Base-by-base conservation (phyloP, 1,140 invertebrate species). In the Pseudomyrmex gracilis region DNA sequence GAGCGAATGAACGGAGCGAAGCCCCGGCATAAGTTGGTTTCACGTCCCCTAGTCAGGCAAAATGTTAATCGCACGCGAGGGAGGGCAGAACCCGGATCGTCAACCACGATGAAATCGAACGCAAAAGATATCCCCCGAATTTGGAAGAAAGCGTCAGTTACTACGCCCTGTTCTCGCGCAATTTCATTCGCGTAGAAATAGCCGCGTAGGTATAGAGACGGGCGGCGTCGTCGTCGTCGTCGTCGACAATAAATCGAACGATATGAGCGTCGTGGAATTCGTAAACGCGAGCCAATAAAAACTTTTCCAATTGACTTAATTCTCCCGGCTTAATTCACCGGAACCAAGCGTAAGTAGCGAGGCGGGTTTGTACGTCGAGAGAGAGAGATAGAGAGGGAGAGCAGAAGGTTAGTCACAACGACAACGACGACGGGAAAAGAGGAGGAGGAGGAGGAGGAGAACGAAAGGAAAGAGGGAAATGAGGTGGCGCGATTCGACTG, bases 261-360 rank as follows among this genome's bases (percentile, higher is more conserved):
- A 87, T 85, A 90, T 89, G 84, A 82, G 47, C 82, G 67, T 88
- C 82, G 53, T 87, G 80, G 83, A 89, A 90, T 91, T 91, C 85
- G 84, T 90, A 90, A 91, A 91, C 90, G 89, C 51, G 45, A 78
- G 53, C 74, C 90, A 90, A 91, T 91, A 91, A 91, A 90, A 91
- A 91, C 90, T 91, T 91, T 91, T 91, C 90, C 90, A 91, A 91
- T 91, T 89, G 90, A 90, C 90, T 90, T 34, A 34, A 34, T 34
- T 91, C 82, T 87, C 82, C 71, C 22, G 58, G 84, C 85, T 91
- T 91, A 91, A 91, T 91, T 91, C 82, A 90, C 58, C 78, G 85
- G 82, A 90, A 87, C 77, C 83, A 47, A 87, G 76, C 77, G 83
- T 90, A 90, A 91, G 90, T 87, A 87, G 82, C 57, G 63, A 82